A percentile compares a stretch with the other conserved stretches of the same genome.
Evolutionary conservation across 2,113 vertebrate species (phyloP).

Genomic region (Otolemur garnettii): DNA sequence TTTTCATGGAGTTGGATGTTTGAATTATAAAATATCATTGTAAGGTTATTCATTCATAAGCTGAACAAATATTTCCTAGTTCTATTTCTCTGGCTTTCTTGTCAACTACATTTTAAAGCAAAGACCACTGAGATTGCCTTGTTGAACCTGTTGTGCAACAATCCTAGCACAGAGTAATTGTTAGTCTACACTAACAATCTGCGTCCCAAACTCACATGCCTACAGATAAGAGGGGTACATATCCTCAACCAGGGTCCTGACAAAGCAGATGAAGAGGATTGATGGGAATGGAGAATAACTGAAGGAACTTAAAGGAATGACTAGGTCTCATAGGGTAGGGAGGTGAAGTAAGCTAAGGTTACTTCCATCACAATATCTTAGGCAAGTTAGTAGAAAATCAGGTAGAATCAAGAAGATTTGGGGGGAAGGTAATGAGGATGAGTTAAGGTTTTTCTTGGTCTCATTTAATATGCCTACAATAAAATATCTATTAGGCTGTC

Average conservation of each 20-base stretch:
- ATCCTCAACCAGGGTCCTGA: neutral
- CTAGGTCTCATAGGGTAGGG: neutral
- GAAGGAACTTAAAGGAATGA: neutral
- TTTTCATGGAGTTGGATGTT: neutral
- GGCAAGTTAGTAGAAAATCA: neutral
- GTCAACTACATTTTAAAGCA: neutral
- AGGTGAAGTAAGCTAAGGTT: neutral
- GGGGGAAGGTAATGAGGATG: neutral
- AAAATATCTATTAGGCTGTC: neutral
- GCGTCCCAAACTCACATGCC: neutral
- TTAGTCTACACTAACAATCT: neutral
- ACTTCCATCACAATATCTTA: neutral
- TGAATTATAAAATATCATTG: slow-evolving; percentile 35
- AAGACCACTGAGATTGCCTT: neutral
- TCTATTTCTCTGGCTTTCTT: slow-evolving; percentile 44
- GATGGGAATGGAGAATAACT: neutral
- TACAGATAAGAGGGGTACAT: neutral
- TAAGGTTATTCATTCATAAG: slow-evolving; percentile 4
- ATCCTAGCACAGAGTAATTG: neutral
- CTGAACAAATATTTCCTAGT: neutral
- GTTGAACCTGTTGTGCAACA: slow-evolving; percentile 27
- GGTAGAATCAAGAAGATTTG: neutral
- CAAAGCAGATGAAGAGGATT: neutral
- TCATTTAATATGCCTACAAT: neutral
- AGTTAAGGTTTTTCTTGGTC: neutral